phyloP scores from a whole-genome alignment of 2,113 vertebrate species.

The Clarias batrachus region DNA sequence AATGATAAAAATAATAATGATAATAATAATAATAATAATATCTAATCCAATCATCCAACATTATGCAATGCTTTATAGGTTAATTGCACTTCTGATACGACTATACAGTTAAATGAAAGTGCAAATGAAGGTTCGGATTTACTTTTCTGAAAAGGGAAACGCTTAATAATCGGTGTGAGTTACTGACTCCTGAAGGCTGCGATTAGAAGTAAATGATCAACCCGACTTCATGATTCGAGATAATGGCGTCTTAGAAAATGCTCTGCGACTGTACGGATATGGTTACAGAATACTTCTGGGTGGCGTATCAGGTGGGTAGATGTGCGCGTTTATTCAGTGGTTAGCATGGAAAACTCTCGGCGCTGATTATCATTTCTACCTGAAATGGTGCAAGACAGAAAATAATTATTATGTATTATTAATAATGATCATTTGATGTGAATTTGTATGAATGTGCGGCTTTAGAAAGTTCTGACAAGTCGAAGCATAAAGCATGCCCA shows the following conservation, averaged over 20 bases:
- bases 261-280: background rate
- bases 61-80: conserved; percentile 62
- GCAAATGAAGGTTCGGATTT: conserved; percentile 60
- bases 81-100: conserved; percentile 68
- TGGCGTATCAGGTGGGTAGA: background rate
- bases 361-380: background rate
- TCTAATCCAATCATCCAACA: conserved; percentile 61
- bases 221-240: background rate
- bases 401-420: background rate
- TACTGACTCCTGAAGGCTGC: background rate
- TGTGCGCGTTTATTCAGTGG: background rate
- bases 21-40: too few relatives aligned
- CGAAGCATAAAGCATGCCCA: background rate
- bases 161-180: conserved; percentile 30
- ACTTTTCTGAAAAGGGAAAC: conserved; percentile 44
- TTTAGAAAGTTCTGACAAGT: background rate
- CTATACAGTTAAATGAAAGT: conserved; percentile 66
- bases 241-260: background rate
- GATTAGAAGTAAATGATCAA: conserved; percentile 15
- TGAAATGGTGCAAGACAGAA: background rate
- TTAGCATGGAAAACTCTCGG: background rate
- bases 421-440: background rate
- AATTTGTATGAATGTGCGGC: background rate
- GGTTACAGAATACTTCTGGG: background rate
- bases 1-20: too few relatives aligned